A percentile compares a stretch with the other conserved stretches of the same genome.
Evolutionary conservation across 2,888 invertebrate genomes (phyloP).

Genomic region (Lymantria dispar): DNA sequence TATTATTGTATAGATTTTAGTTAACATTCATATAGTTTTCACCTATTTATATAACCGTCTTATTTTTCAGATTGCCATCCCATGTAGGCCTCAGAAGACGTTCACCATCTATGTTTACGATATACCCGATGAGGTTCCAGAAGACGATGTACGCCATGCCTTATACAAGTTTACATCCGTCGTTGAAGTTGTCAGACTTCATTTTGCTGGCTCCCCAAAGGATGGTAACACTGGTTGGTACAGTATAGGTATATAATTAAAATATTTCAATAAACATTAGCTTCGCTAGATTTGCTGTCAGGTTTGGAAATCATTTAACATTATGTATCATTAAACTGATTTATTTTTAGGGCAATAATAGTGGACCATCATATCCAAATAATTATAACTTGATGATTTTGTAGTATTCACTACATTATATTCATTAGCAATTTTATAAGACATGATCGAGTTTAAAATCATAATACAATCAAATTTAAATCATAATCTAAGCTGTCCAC

Average conservation of each 20-base stretch:
- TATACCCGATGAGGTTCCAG: slow-evolving; percentile 91
- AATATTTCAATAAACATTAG: neutral
- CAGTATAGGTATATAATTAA: slow-evolving; percentile 22
- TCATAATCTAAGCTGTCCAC: no score
- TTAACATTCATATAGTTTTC: no score
- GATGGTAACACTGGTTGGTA: slow-evolving; percentile 64
- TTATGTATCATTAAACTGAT: neutral
- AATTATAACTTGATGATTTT: no score
- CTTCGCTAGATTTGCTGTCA: slow-evolving; percentile 3
- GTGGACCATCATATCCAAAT: no score
- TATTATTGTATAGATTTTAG: no score
- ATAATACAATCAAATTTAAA: no score
- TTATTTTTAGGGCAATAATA: no score
- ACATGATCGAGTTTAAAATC: no score
- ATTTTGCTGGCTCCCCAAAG: slow-evolving; percentile 72
- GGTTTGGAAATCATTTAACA: neutral
- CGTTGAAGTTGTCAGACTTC: slow-evolving; percentile 89
- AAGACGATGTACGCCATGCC: slow-evolving; percentile 92
- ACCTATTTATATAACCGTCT: no score
- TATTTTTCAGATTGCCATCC: slow-evolving; percentile 86
- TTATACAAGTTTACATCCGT: slow-evolving; percentile 90
- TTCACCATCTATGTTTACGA: slow-evolving; percentile 92
- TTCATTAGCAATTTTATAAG: no score
- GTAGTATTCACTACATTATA: no score
- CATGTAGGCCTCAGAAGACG: slow-evolving; percentile 93